Percentiles rank a stretch among this genome's conserved stretches.
Evolutionary conservation across 2,113 vertebrate species (phyloP).

Genomic region (Ibidorhyncha struthersii): DNA sequence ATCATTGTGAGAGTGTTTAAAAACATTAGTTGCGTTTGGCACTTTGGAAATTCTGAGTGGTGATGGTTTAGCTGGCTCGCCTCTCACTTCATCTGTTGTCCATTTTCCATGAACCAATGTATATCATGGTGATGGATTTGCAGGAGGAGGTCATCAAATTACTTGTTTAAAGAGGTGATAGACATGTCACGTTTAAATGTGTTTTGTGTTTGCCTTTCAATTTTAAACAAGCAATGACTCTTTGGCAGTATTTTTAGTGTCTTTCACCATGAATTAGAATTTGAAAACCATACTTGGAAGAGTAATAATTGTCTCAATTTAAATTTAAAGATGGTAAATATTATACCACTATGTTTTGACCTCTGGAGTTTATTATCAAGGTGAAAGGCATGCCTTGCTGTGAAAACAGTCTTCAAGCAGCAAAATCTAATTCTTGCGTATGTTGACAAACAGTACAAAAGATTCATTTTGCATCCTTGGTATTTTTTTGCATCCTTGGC

Average conservation of each 20-base stretch:
- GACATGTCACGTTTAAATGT: not conserved
- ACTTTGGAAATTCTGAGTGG: not conserved
- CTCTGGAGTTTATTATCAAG: not conserved
- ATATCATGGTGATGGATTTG: not conserved
- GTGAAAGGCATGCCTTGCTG: not conserved
- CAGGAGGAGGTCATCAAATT: not conserved
- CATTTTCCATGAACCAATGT: not conserved
- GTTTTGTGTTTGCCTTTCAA: not conserved
- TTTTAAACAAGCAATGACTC: not conserved
- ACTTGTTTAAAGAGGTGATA: not conserved
- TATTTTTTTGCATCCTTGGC: not conserved
- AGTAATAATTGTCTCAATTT: not conserved
- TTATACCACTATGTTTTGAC: not conserved
- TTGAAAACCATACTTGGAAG: not conserved
- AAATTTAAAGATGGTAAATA: not conserved
- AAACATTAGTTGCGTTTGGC: not conserved
- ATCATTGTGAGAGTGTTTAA: not conserved
- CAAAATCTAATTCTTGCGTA: not conserved
- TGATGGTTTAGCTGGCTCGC: not conserved
- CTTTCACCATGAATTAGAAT: not conserved
- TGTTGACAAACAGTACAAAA: not conserved
- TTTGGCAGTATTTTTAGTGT: not conserved
- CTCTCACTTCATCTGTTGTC: not conserved
- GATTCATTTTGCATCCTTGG: not conserved
- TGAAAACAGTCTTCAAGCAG: not conserved